Evolutionary conservation across 2,797 vertebrate species (phyloP).

Genomic region (Amblyraja radiata): DNA sequence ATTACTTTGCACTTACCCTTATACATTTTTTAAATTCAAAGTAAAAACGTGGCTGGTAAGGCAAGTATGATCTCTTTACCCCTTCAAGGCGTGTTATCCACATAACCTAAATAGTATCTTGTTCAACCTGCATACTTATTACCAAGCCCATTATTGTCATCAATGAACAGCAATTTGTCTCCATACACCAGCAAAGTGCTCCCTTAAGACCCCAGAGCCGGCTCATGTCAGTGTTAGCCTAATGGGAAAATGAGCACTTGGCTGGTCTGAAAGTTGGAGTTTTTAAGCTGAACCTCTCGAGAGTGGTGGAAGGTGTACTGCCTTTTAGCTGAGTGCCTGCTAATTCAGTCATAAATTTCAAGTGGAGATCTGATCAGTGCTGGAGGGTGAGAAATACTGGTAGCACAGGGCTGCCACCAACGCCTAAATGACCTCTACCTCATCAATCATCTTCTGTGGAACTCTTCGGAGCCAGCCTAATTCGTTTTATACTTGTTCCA

Average conservation of each 20-base stretch:
- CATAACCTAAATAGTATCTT: background rate
- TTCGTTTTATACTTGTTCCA: background rate
- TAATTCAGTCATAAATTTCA: slow-evolving; percentile 37
- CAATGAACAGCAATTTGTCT: slow-evolving; percentile 54
- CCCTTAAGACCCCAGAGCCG: slow-evolving; percentile 46
- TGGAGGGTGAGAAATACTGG: slow-evolving; percentile 34
- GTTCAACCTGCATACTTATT: slow-evolving; percentile 10
- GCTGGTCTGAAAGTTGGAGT: slow-evolving; percentile 49
- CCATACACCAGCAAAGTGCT: slow-evolving; percentile 42
- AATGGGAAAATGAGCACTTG: slow-evolving; percentile 56
- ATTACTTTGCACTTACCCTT: background rate
- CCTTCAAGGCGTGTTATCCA: background rate
- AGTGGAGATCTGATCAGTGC: slow-evolving; percentile 30
- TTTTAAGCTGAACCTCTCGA: slow-evolving; percentile 44
- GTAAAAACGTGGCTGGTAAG: background rate
- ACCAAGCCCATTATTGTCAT: slow-evolving; percentile 26
- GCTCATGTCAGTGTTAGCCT: slow-evolving; percentile 48
- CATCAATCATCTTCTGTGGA: slow-evolving; percentile 23
- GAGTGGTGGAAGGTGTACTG: background rate
- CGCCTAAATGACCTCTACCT: slow-evolving; percentile 18
- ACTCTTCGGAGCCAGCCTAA: background rate
- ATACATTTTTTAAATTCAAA: background rate
- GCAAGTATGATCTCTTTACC: background rate
- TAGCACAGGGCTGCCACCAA: slow-evolving; percentile 17
- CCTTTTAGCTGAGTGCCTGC: slow-evolving; percentile 8